Evolutionary conservation across 2,113 vertebrate species (phyloP).

Genomic region (Cyprinodon variegatus): DNA sequence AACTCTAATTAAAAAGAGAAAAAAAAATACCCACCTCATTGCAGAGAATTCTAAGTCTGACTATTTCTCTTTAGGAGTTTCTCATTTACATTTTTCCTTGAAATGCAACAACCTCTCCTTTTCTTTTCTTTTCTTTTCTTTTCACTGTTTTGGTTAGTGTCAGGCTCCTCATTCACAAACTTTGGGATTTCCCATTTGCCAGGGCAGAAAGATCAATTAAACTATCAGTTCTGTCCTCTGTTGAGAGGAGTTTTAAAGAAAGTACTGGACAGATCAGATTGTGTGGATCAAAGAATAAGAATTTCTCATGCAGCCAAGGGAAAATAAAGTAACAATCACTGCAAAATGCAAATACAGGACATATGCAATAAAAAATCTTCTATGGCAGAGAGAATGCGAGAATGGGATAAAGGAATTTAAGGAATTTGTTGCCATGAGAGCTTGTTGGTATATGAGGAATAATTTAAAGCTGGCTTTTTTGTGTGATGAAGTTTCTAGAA

Average conservation of each 20-base stretch:
- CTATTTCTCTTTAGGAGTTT: conserved; percentile 22
- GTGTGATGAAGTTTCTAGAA: background rate
- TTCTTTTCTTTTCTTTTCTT: conserved; percentile 20
- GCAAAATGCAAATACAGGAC: conserved; percentile 24
- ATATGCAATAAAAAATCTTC: background rate
- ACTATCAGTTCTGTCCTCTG: conserved; percentile 47
- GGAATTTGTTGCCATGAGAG: background rate
- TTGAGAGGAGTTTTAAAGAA: conserved; percentile 2
- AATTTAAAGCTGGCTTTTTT: background rate
- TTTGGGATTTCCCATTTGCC: conserved; percentile 11
- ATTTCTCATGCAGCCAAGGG: conserved; percentile 4
- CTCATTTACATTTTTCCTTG: background rate
- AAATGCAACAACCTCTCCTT: conserved; percentile 2
- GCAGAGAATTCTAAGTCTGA: conserved; percentile 12
- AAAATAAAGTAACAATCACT: background rate
- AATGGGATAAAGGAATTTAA: background rate
- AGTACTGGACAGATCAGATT: conserved; percentile 4
- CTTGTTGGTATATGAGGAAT: background rate
- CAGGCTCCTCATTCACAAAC: conserved; percentile 20
- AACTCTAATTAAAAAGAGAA: conserved; percentile 11
- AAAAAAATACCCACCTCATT: background rate
- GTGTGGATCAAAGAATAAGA: conserved; percentile 41
- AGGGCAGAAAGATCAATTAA: conserved; percentile 21
- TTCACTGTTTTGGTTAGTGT: conserved; percentile 55
- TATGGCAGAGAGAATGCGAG: background rate